These are phyloP conservation scores for Eilema griseolum DNA, from an alignment of 2,888 invertebrate species.

Conservation along the genomic window DNA sequence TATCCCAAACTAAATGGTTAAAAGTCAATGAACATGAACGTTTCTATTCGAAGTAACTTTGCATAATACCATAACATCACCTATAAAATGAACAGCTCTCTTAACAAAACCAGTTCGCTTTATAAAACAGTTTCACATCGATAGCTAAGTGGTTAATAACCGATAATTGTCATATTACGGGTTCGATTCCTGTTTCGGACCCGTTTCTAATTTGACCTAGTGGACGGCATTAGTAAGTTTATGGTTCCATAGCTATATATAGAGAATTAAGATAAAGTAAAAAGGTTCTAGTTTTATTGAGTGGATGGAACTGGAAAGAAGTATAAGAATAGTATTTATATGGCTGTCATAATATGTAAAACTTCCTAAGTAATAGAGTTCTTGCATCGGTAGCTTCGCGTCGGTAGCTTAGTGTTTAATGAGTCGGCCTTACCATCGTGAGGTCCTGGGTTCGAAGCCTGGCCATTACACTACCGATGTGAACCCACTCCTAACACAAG, in stretches of 20 bases:
- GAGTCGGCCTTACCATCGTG: too few species aligned
- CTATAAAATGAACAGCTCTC: conserved; percentile 42
- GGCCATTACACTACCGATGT: too few species aligned
- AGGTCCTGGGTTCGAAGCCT: too few species aligned
- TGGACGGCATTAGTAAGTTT: conserved; percentile 58
- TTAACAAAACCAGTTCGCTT: conserved; percentile 51
- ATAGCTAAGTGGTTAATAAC: conserved; percentile 65
- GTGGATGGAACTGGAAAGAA: not conserved
- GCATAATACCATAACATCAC: not conserved
- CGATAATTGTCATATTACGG: conserved; percentile 75
- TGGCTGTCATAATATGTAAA: not conserved
- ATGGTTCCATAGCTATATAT: conserved; percentile 12
- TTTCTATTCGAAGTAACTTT: not conserved
- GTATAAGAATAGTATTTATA: conserved; percentile 5
- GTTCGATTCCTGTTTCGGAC: conserved; percentile 66
- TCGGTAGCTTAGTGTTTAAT: too few species aligned
- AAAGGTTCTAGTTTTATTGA: conserved; percentile 13
- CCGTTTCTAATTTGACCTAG: conserved; percentile 77
- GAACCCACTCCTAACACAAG: too few species aligned
- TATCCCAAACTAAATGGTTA: not conserved
- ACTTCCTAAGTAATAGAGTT: conserved; percentile 10
- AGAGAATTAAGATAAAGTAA: conserved; percentile 17
- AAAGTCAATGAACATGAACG: not conserved
- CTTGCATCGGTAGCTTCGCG: too few species aligned
- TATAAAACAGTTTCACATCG: conserved; percentile 69